Base-by-base conservation (phyloP, 2,797 vertebrate species). In the Sparidentex hasta region DNA sequence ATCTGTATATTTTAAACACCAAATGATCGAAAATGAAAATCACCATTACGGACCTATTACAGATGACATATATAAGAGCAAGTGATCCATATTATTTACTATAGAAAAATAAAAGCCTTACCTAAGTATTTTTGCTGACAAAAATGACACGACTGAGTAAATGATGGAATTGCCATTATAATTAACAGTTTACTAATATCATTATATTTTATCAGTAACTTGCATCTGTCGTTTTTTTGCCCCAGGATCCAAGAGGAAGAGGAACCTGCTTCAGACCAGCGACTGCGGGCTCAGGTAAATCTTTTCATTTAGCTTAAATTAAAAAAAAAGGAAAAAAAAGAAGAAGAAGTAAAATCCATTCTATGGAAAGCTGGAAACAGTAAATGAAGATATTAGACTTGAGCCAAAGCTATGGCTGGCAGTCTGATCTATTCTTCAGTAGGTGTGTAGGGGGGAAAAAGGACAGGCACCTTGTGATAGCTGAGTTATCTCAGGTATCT, bases 181-280 rank as follows among this genome's bases (percentile, higher is more conserved):
- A 52, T 27, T 0, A 56, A 25, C 3, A 14, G 27, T 21, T 7
- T 21, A 46, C 0, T 21, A 17, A 20, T 58, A 52, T 51, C 0
- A 4, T 51, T 21, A 57, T 0, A 25, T 55, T 54, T 54, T 2
- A 5, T 20, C 48, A 18, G 41, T 76, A 14, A 57, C 17, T 29
- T 21, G 0, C 20, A 3, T 54, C 68, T 58, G 1, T 41, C 1
- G 7, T 48, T 75, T 64, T 57, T 75, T 65, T 70, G 18, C 11
- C 4, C 3, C 73, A 91, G 88, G 47, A 61, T 11, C 74, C 65
- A 69, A 58, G 77, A 82, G 6, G 82, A 74, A 33, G 64, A 67
- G 3, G 78, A 77, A 41, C 57, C 62, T 56, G 16, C 44, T 63
- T 64, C 63, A 11, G n/a, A 13, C 1, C 13, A 5, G 1, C 51